These are phyloP conservation scores for Sesamia inferens DNA, from an alignment of 2,888 invertebrate species.

Conservation along the genomic window DNA sequence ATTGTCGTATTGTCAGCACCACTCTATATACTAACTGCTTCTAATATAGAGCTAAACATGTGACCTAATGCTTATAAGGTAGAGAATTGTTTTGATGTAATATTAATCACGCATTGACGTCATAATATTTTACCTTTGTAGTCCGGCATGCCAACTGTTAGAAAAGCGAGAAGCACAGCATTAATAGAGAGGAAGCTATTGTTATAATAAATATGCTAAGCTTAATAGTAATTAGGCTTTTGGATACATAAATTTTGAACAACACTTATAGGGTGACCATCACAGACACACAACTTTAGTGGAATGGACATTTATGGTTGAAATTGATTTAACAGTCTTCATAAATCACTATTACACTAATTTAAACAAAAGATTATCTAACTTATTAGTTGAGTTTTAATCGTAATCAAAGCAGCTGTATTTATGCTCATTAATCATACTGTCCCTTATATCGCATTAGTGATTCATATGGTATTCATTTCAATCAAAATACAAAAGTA, in stretches of 20 bases:
- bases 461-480: neutral
- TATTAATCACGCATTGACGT: slow-evolving; percentile 40
- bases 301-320: too few species aligned
- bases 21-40: too few species aligned
- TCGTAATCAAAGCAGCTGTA: neutral
- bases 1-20: too few species aligned
- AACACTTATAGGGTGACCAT: neutral
- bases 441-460: neutral
- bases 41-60: too few species aligned
- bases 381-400: neutral
- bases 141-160: slow-evolving; percentile 89
- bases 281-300: neutral
- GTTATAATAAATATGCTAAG: slow-evolving; percentile 15
- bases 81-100: slow-evolving; percentile 9
- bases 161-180: slow-evolving; percentile 69
- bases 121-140: slow-evolving; percentile 82
- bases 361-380: neutral
- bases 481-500: neutral
- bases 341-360: neutral
- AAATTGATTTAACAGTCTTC: too few species aligned
- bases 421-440: too few species aligned
- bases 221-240: slow-evolving; percentile 3
- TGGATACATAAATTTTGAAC: neutral
- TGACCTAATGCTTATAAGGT: too few species aligned
- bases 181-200: slow-evolving; percentile 62